Evolutionary conservation across 2,797 vertebrate genomes (phyloP).

Genomic region (Pseudocheirus occidentalis): DNA sequence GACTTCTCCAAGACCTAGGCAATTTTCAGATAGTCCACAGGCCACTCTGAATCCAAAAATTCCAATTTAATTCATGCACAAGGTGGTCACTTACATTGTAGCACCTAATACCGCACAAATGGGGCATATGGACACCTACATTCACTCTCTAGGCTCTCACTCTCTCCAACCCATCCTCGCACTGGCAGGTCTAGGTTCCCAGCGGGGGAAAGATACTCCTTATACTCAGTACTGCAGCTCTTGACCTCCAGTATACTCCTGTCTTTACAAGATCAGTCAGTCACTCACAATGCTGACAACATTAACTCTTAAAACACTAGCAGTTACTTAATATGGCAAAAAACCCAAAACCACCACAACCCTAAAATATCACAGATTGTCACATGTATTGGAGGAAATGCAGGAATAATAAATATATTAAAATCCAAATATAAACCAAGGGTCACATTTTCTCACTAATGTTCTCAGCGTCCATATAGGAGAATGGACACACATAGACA

Average conservation of each 20-base stretch:
- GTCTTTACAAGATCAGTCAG: neutral
- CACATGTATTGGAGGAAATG: neutral
- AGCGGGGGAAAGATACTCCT: neutral
- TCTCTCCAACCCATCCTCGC: neutral
- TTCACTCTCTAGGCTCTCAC: neutral
- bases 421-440: neutral
- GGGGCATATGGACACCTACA: neutral
- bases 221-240: neutral
- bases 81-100: neutral
- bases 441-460: neutral
- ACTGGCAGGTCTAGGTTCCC: neutral
- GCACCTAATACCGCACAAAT: neutral
- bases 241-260: neutral
- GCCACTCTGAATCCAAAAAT: neutral
- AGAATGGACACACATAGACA: neutral
- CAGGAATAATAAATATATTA: neutral
- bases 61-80: neutral
- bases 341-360: neutral
- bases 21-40: neutral
- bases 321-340: neutral
- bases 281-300: neutral
- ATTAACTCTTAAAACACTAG: neutral
- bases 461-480: neutral
- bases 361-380: neutral
- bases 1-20: neutral